Evolutionary conservation across 92 coral and sea anemone species (phyloP).

Genomic region (Umimayanthus kanabou): DNA sequence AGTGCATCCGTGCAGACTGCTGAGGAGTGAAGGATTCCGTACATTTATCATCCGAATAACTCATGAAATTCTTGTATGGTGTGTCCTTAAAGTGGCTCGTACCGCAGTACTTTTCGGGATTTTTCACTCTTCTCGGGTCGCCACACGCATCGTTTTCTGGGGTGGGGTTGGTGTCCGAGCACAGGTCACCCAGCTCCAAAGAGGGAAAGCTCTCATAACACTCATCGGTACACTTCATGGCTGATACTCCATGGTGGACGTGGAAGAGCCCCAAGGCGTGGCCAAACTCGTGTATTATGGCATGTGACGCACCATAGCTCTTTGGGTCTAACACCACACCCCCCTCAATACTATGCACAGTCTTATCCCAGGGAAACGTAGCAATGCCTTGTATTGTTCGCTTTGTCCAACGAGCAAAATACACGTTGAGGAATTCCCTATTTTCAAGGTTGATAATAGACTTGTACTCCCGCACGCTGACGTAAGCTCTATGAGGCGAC

Average conservation of each 20-base stretch:
- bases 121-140: slow-evolving; percentile 55
- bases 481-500: slow-evolving; percentile 80
- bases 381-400: slow-evolving; percentile 71
- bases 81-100: slow-evolving; percentile 57
- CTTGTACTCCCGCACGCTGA: slow-evolving; percentile 84
- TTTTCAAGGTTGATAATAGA: slow-evolving; percentile 66
- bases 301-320: slow-evolving; percentile 73
- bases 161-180: slow-evolving; percentile 96
- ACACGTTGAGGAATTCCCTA: slow-evolving; percentile 73
- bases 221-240: slow-evolving; percentile 74
- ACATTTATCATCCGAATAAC: slow-evolving; percentile 84
- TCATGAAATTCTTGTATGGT: slow-evolving; percentile 88
- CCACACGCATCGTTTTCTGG: slow-evolving; percentile 66
- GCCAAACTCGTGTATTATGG: slow-evolving; percentile 91
- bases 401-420: slow-evolving; percentile 82
- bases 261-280: slow-evolving; percentile 93
- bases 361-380: slow-evolving; percentile 96
- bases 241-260: slow-evolving; percentile 86
- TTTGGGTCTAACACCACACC: slow-evolving; percentile 77
- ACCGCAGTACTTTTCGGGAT: slow-evolving; percentile 60
- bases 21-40: slow-evolving; percentile 85
- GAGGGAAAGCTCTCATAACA: slow-evolving; percentile 90
- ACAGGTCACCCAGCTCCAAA: slow-evolving; percentile 93
- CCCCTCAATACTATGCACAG: slow-evolving; percentile 72
- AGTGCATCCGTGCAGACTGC: slow-evolving; percentile 96